Conservation (phyloP, 1,140 invertebrate genomes). For the Drosophila takahashii region DNA sequence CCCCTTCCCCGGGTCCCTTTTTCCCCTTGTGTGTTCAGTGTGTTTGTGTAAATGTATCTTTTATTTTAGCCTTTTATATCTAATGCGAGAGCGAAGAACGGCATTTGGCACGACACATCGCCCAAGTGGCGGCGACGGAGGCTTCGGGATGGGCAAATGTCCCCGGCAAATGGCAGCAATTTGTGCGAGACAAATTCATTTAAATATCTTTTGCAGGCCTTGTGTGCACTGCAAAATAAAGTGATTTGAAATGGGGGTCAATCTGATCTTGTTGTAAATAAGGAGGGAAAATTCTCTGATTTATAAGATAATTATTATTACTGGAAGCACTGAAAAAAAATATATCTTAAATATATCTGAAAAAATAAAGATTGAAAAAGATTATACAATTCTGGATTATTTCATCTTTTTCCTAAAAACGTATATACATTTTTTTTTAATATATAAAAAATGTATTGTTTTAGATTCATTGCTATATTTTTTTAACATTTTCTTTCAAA, state of each 20-base stretch:
- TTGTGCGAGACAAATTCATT: slow-evolving; percentile 83
- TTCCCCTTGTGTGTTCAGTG: slow-evolving; percentile 12
- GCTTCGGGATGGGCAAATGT: slow-evolving; percentile 53
- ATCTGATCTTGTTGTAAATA: neutral
- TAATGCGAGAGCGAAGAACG: slow-evolving; percentile 73
- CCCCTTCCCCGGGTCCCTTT: neutral
- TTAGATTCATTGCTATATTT: too few species aligned
- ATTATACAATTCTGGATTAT: too few species aligned
- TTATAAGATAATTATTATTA: neutral
- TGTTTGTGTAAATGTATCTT: slow-evolving; percentile 80
- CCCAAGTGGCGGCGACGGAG: slow-evolving; percentile 70
- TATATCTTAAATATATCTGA: neutral
- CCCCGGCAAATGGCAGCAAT: slow-evolving; percentile 77
- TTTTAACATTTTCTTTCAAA: too few species aligned
- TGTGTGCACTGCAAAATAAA: slow-evolving; percentile 31
- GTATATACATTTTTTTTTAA: too few species aligned
- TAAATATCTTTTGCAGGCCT: slow-evolving; percentile 68
- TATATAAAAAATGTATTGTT: too few species aligned
- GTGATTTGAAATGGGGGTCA: neutral
- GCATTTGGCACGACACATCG: slow-evolving; percentile 81
- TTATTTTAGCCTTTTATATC: slow-evolving; percentile 82
- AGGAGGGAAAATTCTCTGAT: too few species aligned
- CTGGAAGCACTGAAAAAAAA: neutral
- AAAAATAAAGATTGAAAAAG: too few species aligned
- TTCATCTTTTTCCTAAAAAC: too few species aligned